Evolutionary conservation across 2,888 invertebrate species (phyloP), one percentile per base, ranked within the genome.

Genomic region (Hirtodrosophila alboralis): DNA sequence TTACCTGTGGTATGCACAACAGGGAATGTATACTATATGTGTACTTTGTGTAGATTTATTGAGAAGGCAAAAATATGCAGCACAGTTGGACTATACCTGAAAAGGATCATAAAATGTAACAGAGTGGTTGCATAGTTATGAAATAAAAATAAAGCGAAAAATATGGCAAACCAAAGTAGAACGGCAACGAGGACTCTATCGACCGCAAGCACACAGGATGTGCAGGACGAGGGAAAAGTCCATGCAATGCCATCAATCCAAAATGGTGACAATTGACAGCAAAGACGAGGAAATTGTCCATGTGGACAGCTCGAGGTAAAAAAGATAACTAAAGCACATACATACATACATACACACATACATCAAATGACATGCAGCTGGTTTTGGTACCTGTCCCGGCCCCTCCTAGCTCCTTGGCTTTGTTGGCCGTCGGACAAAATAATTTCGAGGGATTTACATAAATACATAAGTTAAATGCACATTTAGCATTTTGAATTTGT

Each of bases 401-500:
- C 13, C 21, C 30, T 33, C n/a, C 1, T 2, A 37, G 28, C 5
- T 34, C 38, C 38, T 30, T 34, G 34, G 40, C 36, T 52, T 33
- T 34, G 41, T 33, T 38, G 47, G 38, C 48, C 40, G 45, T 57
- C 36, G 43, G 68, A 60, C 14, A 75, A 77, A 87, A 83, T 80
- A 80, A 84, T 87, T 88, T 88, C 71, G 65, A 75, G 64, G 75
- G 87, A 88, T 88, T 88, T 88, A 80, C 88, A 88, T 88, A 88
- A 86, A 85, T 83, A 86, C 86, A 87, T 87, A 87, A 86, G 84
- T 81, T 85, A 84, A 88, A 84, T 84, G 87, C 80, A 86, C 80
- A 87, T 89, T 88, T 86, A 78, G 84, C 87, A 88, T 88, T 88
- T 87, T 84, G 86, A 81, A 86, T 83, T 84, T 78, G 75, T 84